Base-by-base conservation (phyloP, 2,888 invertebrate species). In the Chironomus tentans region DNA sequence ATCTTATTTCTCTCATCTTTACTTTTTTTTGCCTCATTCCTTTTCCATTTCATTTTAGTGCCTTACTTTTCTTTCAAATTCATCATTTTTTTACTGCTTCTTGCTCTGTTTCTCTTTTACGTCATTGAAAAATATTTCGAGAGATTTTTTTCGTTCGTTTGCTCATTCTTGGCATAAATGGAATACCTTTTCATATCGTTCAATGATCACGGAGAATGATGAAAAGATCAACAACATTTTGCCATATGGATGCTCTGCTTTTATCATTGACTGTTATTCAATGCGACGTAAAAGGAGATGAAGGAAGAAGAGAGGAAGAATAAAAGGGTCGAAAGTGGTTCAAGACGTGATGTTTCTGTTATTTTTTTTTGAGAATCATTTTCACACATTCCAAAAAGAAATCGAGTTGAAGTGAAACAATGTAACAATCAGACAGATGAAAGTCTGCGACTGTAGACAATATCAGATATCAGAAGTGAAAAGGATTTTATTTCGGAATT, bases 111-210 rank as follows among this genome's bases (percentile, higher is more conserved):
- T 69, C 47, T 18, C 15, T 69, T 47, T 15, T 15, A 56, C 56
- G 56, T 56, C 56, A 56, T 56, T 56, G 56, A 56, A 18, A 56
- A 18, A 56, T 18, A 56, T 56, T 38, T 56, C 18, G 15, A 3
- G 28, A 28, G 22, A 24, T 24, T 28, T 28, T 28, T 24, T 24
- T 24, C 4, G 24, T 24, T 3, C 4, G 38, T 10, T 72, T 18
- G 15, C 56, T 56, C 38, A 74, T 74, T 74, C 73, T 48, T 48
- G 18, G 24, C 74, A 74, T 74, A 74, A 68, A 47, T 74, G 65
- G 22, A 74, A 74, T 74, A n/a, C 4, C 15, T 50, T 71, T 50
- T 18, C 22, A 24, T 73, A 15, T 7, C 7, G 15, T 50, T 38
- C 38, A 38, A 38, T 10, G 38, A 38, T 38, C 38, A 38, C 38